Evolutionary conservation across 2,113 vertebrate genomes (phyloP).

Genomic region (Acanthisitta chloris): DNA sequence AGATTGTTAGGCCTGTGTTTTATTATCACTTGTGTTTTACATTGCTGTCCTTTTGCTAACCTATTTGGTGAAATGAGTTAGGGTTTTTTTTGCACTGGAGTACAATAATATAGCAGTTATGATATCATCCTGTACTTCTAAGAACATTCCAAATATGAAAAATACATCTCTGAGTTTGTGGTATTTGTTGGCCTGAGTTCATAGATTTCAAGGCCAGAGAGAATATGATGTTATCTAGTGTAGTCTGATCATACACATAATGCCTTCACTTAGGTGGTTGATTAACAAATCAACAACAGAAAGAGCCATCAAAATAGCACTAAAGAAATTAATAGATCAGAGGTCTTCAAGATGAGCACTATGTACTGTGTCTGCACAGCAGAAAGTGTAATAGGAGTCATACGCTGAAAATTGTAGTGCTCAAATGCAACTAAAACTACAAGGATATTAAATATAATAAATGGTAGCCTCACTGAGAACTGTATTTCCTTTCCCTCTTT

Average conservation of each 20-base stretch:
- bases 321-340: background rate
- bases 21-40: background rate
- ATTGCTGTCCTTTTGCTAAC: background rate
- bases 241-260: background rate
- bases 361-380: background rate
- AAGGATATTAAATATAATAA: background rate
- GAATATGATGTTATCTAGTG: background rate
- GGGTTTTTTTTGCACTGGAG: background rate
- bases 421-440: background rate
- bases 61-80: background rate
- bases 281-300: background rate
- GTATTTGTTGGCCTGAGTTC: background rate
- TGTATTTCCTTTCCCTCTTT: background rate
- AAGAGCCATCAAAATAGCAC: background rate
- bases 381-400: background rate
- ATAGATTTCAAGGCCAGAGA: background rate
- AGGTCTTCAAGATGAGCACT: background rate
- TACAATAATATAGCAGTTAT: background rate
- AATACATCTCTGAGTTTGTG: background rate
- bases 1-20: background rate
- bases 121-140: background rate
- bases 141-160: background rate
- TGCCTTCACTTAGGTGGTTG: background rate
- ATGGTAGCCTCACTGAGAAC: background rate
- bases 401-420: background rate